phyloP scores from a whole-genome alignment of 2,888 invertebrate genomes.

The Chrysopilus asiliformis region DNA sequence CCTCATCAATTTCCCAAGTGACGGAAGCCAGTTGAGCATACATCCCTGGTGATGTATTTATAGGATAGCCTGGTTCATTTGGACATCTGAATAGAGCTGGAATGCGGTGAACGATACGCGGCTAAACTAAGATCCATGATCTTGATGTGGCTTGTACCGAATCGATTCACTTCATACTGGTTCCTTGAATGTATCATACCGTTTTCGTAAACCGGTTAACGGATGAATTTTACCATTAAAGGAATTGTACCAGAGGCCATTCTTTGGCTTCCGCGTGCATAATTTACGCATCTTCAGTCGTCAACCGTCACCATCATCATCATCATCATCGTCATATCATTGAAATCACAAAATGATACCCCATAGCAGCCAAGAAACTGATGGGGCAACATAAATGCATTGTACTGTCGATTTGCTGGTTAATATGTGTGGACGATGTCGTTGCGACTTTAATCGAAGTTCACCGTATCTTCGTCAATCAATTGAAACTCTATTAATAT shows the following conservation, averaged over 20 bases:
- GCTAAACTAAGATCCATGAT: no score
- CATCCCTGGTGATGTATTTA: not conserved
- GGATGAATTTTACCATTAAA: constrained; percentile 6
- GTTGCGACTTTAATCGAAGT: no score
- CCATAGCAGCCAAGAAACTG: not conserved
- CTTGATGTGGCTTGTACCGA: no score
- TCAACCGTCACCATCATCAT: not conserved
- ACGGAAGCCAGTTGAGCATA: no score
- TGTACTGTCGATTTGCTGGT: no score
- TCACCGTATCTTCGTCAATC: no score
- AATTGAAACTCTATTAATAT: no score
- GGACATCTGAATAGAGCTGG: not conserved
- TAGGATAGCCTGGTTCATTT: not conserved
- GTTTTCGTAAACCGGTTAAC: constrained; percentile 7
- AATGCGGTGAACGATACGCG: no score
- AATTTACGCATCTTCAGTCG: constrained; percentile 9
- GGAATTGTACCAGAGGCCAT: constrained; percentile 3
- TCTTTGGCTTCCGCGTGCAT: constrained; percentile 11
- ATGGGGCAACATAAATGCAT: not conserved
- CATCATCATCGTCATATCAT: no score
- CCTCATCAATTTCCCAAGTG: no score
- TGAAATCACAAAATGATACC: no score
- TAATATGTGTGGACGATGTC: no score
- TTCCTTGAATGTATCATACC: constrained; percentile 1
- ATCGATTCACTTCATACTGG: constrained; percentile 4